Base-by-base conservation (phyloP, 2,888 invertebrate genomes). In the Diachrysia chrysitis region DNA sequence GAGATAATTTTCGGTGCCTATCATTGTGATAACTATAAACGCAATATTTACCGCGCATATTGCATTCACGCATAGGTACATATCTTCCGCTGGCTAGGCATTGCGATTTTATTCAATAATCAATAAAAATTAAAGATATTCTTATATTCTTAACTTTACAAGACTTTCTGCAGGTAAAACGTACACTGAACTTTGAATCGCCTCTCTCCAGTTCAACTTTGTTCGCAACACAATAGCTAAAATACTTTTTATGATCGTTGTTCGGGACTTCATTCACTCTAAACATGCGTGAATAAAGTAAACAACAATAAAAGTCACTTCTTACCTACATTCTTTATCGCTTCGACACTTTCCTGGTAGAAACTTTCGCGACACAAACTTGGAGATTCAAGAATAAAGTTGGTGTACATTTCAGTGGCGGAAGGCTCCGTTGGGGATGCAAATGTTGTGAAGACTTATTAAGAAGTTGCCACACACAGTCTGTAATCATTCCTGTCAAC, bases 381-480 rank as follows among this genome's bases (percentile, higher is more conserved):
- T 55, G 74, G 69, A 79, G 83, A 77, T 83, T 81, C 71, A 63
- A 84, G 78, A 82, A 82, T 80, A 82, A 89, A 88, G 85, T 91
- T 88, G 87, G 89, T 89, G 83, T 90, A 89, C 82, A 88, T 91
- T 89, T 87, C 89, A 86, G 82, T 77, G 79, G 82, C 75, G 78
- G 80, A 83, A 84, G 75, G 75, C 76, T 80, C 81, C 83, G 79
- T 86, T 71, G 86, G 81, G 84, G 89, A 92, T 93, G 92, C 91
- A 93, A 94, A 94, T 93, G 90, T 91, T 89, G 87, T 90, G 90
- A 92, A 86, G 90, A 92, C 92, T 92, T 93, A 93, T 93, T 93
- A 93, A 90, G 92, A 93, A 94, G 86, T 93, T 93, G 84, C 86
- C 86, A 89, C 88, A 91, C 71, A 83, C 69, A 73, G 74, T 87